Evolutionary conservation across 2,113 vertebrate genomes (phyloP), one percentile per base, ranked within the genome.

Genomic region (Saccopteryx bilineata): DNA sequence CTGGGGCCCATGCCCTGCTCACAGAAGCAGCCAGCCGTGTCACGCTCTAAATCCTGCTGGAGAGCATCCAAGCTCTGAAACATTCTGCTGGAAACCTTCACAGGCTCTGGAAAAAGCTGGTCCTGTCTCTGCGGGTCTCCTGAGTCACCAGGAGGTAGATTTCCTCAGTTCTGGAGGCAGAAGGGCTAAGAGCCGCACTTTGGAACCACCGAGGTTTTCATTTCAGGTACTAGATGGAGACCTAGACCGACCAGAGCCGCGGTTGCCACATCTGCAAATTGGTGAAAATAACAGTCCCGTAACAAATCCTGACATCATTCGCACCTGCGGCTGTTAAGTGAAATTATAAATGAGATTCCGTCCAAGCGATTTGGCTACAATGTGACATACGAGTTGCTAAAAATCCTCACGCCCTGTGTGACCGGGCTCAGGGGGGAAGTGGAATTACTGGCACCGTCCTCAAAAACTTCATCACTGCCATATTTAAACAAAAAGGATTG

Each of bases 341-440:
- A 74, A 78, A 87, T 69, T 75, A 95, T 75, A 95, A 94, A 71
- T 60, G 50, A 87, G 46, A 78, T 89, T 52, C 5, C 23, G 5
- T 48, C 28, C 18, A 82, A n/a, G 63, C 28, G 31, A 6, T 69
- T 93, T 72, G 80, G 18, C 24, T 63, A 14, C 5, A 24, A 83
- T 39, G 46, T 61, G 74, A 66, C 54, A 5, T 31, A 19, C 0
- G 14, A 58, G 23, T 90, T 76, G 24, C 69, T 82, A 24, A 94
- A 92, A 23, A 24, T 93, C 65, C 68, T 39, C 48, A 4, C 7
- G 0, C n/a, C 60, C 5, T 28, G 9, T 1, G 6, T 9, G 8
- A 28, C 60, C 14, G 7, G 1, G 23, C 33, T 93, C 48, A 9
- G 17, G 46, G 13, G 23, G 66, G 60, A 81, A 31, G 58, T 7